A percentile compares a stretch with the other conserved stretches of the same genome.
Evolutionary conservation across 2,113 vertebrate species (phyloP).

Genomic region (Indicator indicator): DNA sequence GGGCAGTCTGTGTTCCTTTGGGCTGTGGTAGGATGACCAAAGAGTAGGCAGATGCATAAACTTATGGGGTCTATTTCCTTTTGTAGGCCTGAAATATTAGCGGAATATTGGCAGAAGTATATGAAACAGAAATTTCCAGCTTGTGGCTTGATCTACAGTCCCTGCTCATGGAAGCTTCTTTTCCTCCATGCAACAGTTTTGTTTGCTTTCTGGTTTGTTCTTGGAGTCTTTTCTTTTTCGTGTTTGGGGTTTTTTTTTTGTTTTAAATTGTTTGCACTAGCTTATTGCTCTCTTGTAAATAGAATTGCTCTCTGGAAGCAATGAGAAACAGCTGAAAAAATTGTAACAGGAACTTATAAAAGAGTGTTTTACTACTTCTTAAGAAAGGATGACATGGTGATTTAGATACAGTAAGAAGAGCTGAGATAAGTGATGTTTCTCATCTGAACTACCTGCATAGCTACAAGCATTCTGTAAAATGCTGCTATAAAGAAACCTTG

Average conservation of each 20-base stretch:
- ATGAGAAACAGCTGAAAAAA: neutral
- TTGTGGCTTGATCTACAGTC: neutral
- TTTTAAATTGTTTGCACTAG: neutral
- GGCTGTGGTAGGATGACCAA: neutral
- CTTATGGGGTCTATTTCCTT: neutral
- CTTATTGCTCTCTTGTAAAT: neutral
- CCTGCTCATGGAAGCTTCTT: neutral
- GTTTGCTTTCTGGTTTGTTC: neutral
- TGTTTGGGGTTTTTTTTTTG: too few species aligned
- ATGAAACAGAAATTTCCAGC: neutral
- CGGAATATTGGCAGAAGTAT: neutral
- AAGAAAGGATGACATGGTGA: neutral
- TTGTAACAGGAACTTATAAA: neutral
- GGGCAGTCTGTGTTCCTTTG: neutral
- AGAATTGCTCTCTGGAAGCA: neutral
- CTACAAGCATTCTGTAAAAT: neutral
- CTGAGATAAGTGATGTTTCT: constrained; percentile 12
- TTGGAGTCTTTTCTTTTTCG: too few species aligned
- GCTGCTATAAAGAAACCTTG: constrained; percentile 12
- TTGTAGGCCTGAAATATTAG: neutral
- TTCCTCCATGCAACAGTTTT: neutral
- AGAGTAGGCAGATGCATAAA: neutral
- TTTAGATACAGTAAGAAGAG: neutral
- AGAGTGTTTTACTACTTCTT: neutral
- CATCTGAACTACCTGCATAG: constrained; percentile 3